Evolutionary conservation across 2,113 vertebrate species (phyloP).

Genomic region (Zosterops hypoxanthus): DNA sequence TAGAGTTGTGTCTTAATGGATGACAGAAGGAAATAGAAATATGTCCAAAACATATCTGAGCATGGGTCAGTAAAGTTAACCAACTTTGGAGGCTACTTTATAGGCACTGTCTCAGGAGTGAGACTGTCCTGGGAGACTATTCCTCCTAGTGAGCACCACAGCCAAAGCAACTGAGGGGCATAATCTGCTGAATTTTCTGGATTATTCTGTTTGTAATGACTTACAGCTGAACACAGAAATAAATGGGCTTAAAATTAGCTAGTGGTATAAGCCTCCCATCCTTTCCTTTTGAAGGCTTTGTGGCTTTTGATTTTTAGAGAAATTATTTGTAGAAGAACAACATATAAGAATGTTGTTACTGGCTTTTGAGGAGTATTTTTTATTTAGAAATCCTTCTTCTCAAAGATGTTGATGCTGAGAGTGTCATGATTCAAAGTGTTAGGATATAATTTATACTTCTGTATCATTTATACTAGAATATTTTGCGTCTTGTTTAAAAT

Average conservation of each 20-base stretch:
- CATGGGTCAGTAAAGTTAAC: background rate
- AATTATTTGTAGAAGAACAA: background rate
- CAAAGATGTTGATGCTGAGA: background rate
- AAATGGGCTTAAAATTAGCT: background rate
- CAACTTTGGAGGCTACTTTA: background rate
- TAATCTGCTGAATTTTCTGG: background rate
- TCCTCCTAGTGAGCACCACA: background rate
- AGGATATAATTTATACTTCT: background rate
- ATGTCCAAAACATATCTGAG: background rate
- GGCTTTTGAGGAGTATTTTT: background rate
- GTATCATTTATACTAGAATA: background rate
- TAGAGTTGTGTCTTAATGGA: fast-evolving
- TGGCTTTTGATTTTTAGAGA: background rate
- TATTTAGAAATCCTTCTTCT: background rate
- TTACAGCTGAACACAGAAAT: background rate
- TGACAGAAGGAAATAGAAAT: background rate
- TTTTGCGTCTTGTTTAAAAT: background rate
- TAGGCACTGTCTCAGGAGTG: background rate
- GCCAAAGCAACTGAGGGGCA: background rate
- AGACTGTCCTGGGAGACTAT: background rate
- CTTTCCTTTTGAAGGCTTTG: background rate
- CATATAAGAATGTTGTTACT: background rate
- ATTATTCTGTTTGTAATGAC: background rate
- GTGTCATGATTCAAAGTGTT: background rate
- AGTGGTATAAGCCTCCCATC: background rate